Base-by-base conservation (phyloP, 2,797 vertebrate genomes). In the Adelosebastes latens region DNA sequence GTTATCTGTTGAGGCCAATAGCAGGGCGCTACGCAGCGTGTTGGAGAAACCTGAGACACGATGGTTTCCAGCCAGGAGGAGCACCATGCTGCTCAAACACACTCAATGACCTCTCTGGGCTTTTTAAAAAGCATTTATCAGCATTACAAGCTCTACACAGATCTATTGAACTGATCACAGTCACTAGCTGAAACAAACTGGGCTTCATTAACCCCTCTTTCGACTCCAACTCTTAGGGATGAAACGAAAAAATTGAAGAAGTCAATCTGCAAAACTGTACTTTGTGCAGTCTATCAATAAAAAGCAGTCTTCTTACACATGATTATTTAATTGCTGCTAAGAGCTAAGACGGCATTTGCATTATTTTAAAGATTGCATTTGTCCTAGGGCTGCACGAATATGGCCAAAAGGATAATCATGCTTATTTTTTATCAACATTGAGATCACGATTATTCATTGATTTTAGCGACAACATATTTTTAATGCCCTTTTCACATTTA, bases 11-110 rank as follows among this genome's bases (percentile, higher is more conserved):
- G 64, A 75, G 60, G 79, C 77, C 79, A 63, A 83, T 49, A 10
- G 80, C 70, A 72, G 63, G 10, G 31, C 53, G 81, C 67, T 18
- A 11, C 63, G 65, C 71, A 82, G 67, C 81, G 18, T 36, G 70
- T 72, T 58, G 80, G 59, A 3, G 83, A 86, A 89, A 93, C 85
- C 72, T 2, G 79, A 93, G 75, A 78, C 75, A 10, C 2, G 1
- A 29, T 55, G 72, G 82, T 75, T 68, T 69, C 14, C 16, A 49
- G 72, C 85, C 77, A 72, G 72, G 74, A 85, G 80, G 81, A 72
- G 80, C 72, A 69, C 71, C 42, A 36, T 66, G 70, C 83, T 39
- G 59, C 61, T 72, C 67, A 14, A 18, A 68, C 13, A 31, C 11
- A 83, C 87, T 32, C 67, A 22, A 18, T 65, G 72, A 84, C 75